Percentiles rank a stretch among this genome's conserved stretches.
These are phyloP conservation scores for Andrena dorsata DNA, from an alignment of 2,888 invertebrate species.

Conservation along the genomic window DNA sequence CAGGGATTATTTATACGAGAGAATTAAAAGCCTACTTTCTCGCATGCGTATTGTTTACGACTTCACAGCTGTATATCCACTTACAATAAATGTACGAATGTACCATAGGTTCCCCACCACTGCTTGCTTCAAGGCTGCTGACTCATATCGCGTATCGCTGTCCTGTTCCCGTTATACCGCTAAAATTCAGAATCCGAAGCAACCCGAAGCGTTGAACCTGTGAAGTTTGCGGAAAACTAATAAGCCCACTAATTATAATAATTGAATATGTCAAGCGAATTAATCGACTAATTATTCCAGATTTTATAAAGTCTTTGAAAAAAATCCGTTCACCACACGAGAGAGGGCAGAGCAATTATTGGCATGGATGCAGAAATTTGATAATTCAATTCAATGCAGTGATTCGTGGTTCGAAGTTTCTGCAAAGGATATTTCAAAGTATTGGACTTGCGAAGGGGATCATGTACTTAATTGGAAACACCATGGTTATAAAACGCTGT, in stretches of 20 bases:
- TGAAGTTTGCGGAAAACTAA: neutral
- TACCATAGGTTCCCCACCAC: conserved; percentile 44
- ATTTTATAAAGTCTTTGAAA: conserved; percentile 54
- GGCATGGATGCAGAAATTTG: conserved; percentile 87
- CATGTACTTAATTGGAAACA: conserved; percentile 90
- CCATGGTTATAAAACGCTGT: conserved; percentile 89
- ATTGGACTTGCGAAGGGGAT: conserved; percentile 90
- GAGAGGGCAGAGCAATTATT: conserved; percentile 85
- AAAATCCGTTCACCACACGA: conserved; percentile 55
- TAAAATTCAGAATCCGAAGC: conserved; percentile 28
- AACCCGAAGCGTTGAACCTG: neutral
- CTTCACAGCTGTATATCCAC: neutral
- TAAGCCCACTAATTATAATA: neutral
- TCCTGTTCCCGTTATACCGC: conserved; percentile 30
- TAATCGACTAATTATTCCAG: conserved; percentile 38
- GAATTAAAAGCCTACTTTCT: neutral
- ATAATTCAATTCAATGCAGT: conserved; percentile 87
- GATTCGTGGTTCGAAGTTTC: conserved; percentile 90
- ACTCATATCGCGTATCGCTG: conserved; percentile 17
- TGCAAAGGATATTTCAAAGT: conserved; percentile 87
- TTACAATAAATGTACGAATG: conserved; percentile 27
- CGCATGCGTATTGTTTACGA: neutral
- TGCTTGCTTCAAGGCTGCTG: conserved; percentile 39
- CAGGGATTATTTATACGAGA: neutral
- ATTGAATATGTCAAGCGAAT: neutral